Evolutionary conservation across 2,888 invertebrate genomes (phyloP), one percentile per base, ranked within the genome.

Genomic region (Strigamia transsilvanica): DNA sequence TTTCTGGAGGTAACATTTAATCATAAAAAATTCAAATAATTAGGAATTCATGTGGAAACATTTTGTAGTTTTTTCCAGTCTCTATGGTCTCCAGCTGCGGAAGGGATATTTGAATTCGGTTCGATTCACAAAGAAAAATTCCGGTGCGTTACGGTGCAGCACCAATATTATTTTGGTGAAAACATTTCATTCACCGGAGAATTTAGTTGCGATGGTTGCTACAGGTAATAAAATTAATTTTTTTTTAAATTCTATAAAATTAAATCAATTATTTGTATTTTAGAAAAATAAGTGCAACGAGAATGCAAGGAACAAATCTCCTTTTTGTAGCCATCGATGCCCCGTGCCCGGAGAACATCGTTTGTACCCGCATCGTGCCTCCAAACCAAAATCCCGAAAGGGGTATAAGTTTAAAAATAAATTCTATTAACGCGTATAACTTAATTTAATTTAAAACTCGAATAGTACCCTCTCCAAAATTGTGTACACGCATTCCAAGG

Each of bases 271-370:
- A 66, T 21, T 46, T 46, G 5, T n/a, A 46, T 66, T 66, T 23
- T 21, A 82, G 82, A 46, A 79, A 82, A 46, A 46, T 79, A 77
- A 79, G 78, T 12, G 79, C 82, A 21, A 79, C 18, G n/a, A 5
- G 61, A 18, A 18, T 82, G 15, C 23, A 42, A 13, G 23, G 46
- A 10, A 82, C 79, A 4, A 82, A 82, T 61, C 51, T 82, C n/a
- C 32, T 82, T 27, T 79, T 82, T 1, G 78, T 82, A 38, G 79
- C 61, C 7, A 46, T 41, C 41, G 41, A 81, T 10, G 61, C 61
- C 18, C 61, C 61, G 13, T 66, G 61, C 61, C 1, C 61, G 23
- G 61, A 66, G 21, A 66, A 12, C 61, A 21, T 4, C 21, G 23
- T 23, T 66, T 66, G 61, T 66, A 18, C 61, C 18, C 61, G 61